Conservation (phyloP, 2,113 vertebrate species). For the Benitochromis conjunctus region DNA sequence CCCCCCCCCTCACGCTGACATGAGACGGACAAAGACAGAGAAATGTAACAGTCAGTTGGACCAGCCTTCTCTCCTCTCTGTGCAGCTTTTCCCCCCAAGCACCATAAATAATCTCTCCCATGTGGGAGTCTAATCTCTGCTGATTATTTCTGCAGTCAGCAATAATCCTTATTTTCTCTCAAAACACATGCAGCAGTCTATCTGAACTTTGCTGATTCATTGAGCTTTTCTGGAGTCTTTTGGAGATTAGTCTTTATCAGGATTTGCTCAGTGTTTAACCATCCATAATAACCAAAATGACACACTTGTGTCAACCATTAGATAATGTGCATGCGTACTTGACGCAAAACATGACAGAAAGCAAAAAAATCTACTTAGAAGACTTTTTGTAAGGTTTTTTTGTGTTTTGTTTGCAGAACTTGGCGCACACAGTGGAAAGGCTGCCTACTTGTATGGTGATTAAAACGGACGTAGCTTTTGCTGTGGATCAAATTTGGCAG, state of each 20-base stretch:
- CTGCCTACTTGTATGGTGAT: background rate
- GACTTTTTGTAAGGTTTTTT: background rate
- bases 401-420: background rate
- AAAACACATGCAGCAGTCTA: background rate
- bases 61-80: background rate
- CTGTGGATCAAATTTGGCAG: background rate
- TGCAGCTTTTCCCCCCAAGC: background rate
- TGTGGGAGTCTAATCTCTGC: background rate
- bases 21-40: background rate
- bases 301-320: background rate
- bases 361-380: background rate
- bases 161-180: background rate
- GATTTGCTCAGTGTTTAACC: background rate
- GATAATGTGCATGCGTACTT: background rate
- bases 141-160: slow-evolving; percentile 1
- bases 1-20: background rate
- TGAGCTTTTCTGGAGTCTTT: background rate
- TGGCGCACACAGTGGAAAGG: background rate
- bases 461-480: background rate
- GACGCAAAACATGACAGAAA: background rate
- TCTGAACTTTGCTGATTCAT: background rate
- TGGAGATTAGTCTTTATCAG: background rate
- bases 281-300: background rate
- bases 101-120: background rate
- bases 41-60: background rate